Percentiles rank a stretch among this genome's conserved stretches.
These are phyloP conservation scores for Atlantisia rogersi DNA, from an alignment of 2,113 vertebrate genomes.

Conservation along the genomic window DNA sequence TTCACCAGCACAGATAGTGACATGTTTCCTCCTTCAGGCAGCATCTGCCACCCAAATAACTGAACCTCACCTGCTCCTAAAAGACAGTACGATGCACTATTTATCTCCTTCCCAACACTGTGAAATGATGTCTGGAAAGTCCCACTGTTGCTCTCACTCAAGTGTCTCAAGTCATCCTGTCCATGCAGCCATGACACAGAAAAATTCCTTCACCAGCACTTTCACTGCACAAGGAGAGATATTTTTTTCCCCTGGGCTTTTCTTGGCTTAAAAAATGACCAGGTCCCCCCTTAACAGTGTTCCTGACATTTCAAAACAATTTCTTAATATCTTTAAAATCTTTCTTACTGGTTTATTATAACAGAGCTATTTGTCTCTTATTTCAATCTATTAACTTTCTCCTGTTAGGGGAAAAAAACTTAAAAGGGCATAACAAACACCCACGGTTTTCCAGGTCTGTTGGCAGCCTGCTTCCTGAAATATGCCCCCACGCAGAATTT, in stretches of 20 bases:
- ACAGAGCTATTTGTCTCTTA: neutral
- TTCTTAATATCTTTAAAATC: neutral
- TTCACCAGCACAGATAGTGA: neutral
- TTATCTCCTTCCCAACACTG: neutral
- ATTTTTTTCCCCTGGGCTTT: neutral
- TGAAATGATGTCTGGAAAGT: neutral
- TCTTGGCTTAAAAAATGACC: neutral
- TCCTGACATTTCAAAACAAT: neutral
- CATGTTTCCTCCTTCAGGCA: neutral
- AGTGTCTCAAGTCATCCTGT: neutral
- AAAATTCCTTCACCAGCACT: neutral
- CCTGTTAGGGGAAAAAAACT: neutral
- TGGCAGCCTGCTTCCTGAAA: neutral
- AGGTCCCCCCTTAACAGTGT: neutral
- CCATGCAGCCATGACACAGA: neutral
- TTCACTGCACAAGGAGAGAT: neutral
- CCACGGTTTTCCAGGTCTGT: neutral
- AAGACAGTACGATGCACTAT: neutral
- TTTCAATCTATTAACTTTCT: neutral
- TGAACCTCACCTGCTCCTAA: neutral
- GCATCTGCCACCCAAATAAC: neutral
- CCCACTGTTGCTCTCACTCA: neutral
- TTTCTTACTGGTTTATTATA: neutral
- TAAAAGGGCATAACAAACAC: neutral
- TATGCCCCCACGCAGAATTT: neutral